Evolutionary conservation across 2,888 invertebrate species (phyloP).

Genomic region (Drosophila phalerata): DNA sequence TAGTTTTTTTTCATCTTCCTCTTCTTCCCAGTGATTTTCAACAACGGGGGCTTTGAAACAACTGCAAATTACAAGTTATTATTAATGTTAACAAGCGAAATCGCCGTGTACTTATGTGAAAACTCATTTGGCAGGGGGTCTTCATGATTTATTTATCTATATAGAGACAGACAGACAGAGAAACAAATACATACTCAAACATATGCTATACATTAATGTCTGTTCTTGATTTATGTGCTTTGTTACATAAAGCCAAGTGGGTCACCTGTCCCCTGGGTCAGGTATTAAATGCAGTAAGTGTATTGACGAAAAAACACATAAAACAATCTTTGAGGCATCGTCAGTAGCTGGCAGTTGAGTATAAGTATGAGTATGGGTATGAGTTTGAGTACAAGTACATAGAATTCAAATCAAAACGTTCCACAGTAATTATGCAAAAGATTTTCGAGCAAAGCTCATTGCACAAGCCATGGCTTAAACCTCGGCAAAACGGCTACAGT

Average conservation of each 20-base stretch:
- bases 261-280: slow-evolving; percentile 76
- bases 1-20: slow-evolving; percentile 67
- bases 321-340: slow-evolving; percentile 45
- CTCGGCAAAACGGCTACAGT: slow-evolving; percentile 48
- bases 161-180: slow-evolving; percentile 18
- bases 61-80: slow-evolving; percentile 82
- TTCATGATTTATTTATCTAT: slow-evolving; percentile 30
- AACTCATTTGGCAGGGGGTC: slow-evolving; percentile 77
- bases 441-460: slow-evolving; percentile 58
- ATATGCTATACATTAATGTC: slow-evolving; percentile 60
- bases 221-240: slow-evolving; percentile 74
- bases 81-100: slow-evolving; percentile 83
- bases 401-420: slow-evolving; percentile 71
- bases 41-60: slow-evolving; percentile 68
- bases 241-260: slow-evolving; percentile 66
- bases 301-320: slow-evolving; percentile 64
- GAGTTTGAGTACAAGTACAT: slow-evolving; percentile 41
- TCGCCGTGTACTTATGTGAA: slow-evolving; percentile 71
- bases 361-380: neutral
- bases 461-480: slow-evolving; percentile 45
- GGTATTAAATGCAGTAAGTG: slow-evolving; percentile 15
- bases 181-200: slow-evolving; percentile 17
- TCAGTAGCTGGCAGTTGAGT: slow-evolving; percentile 32
- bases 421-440: slow-evolving; percentile 78
- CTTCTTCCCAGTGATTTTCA: slow-evolving; percentile 70